These are phyloP conservation scores for Epirrhoe tristata DNA, from an alignment of 2,888 invertebrate genomes.

Conservation along the genomic window DNA sequence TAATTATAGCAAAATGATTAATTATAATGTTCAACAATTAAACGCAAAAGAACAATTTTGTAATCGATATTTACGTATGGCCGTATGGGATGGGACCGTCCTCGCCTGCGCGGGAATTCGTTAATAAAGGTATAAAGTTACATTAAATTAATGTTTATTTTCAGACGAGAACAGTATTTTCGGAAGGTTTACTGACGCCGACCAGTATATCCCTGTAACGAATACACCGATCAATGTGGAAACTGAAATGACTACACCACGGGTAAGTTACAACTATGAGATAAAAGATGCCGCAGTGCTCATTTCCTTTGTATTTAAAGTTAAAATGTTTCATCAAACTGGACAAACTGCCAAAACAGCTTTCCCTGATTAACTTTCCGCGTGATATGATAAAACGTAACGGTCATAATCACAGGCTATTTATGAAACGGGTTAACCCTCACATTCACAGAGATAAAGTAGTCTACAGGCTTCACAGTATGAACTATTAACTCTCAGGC, in stretches of 20 bases:
- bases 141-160: conserved; percentile 37
- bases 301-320: conserved; percentile 5
- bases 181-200: conserved; percentile 67
- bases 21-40: too few relatives aligned
- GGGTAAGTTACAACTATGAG: conserved; percentile 50
- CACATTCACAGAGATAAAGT: conserved; percentile 19
- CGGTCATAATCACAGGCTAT: conserved; percentile 30
- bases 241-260: conserved; percentile 57
- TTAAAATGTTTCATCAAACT: conserved; percentile 12
- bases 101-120: conserved; percentile 8
- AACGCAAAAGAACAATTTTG: not conserved
- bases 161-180: conserved; percentile 81
- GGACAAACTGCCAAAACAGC: conserved; percentile 15
- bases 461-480: conserved; percentile 1
- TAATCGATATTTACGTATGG: conserved; percentile 2
- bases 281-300: not conserved
- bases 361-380: conserved; percentile 18
- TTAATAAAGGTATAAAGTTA: conserved; percentile 24
- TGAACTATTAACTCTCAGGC: not conserved
- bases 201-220: conserved; percentile 56
- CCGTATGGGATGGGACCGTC: conserved; percentile 8
- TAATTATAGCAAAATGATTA: too few relatives aligned
- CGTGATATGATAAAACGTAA: conserved; percentile 27
- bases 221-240: conserved; percentile 48
- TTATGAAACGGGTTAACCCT: conserved; percentile 38